A percentile compares a stretch with the other conserved stretches of the same genome.
Conservation (phyloP, 2,888 invertebrate genomes). For the Syrphus vitripennis region DNA sequence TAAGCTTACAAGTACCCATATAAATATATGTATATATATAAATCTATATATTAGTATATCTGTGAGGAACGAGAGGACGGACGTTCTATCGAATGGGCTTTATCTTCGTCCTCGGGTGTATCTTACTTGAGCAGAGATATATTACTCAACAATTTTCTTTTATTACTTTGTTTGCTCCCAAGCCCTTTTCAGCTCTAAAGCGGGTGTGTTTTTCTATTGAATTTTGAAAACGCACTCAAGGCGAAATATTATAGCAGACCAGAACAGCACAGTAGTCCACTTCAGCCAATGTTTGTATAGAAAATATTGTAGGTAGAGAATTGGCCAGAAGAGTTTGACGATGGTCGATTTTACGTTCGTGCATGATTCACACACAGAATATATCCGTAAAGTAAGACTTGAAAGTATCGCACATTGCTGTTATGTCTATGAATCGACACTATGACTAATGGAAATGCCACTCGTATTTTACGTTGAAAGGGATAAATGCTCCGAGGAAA, state of each 20-base stretch:
- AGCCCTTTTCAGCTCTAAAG: not conserved
- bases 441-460: slow-evolving; percentile 12
- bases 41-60: not conserved
- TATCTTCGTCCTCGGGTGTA: not conserved
- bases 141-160: slow-evolving; percentile 16
- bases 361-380: slow-evolving; percentile 4
- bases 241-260: not conserved
- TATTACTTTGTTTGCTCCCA: slow-evolving; percentile 9
- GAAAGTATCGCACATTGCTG: not conserved
- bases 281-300: not conserved
- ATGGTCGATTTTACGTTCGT: not conserved
- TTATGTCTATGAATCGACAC: not conserved
- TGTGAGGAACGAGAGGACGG: not conserved
- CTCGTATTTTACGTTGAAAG: not conserved
- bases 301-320: not conserved
- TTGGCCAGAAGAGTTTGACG: not conserved
- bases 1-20: too few species aligned
- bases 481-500: not conserved
- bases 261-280: not conserved
- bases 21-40: not conserved
- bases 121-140: not conserved
- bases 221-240: slow-evolving; percentile 3
- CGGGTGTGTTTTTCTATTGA: not conserved
- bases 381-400: not conserved
- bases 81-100: too few species aligned